Evolutionary conservation across 2,888 invertebrate genomes (phyloP).

Genomic region (Rhingia rostrata): DNA sequence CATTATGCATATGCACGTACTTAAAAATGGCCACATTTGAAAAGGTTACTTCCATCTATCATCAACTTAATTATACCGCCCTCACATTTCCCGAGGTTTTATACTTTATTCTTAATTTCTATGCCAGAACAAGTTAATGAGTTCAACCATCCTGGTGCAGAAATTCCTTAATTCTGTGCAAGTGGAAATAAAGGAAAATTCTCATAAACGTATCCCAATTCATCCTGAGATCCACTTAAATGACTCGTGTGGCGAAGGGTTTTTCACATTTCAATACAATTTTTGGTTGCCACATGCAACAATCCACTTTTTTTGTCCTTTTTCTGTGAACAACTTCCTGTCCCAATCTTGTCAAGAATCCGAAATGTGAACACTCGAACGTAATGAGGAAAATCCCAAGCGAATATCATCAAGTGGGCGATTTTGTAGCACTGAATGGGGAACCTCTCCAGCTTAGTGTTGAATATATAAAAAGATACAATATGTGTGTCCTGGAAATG

Average conservation of each 20-base stretch:
- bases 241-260: background rate
- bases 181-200: background rate
- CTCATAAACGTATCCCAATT: background rate
- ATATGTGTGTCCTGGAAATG: background rate
- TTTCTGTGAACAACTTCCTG: background rate
- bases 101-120: background rate
- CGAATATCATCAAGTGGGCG: constrained; percentile 14
- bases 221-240: background rate
- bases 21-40: too few relatives aligned
- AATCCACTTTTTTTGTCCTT: background rate
- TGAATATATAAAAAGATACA: background rate
- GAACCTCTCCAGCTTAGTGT: background rate
- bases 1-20: too few relatives aligned
- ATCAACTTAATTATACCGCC: background rate
- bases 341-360: background rate
- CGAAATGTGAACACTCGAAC: background rate
- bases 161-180: background rate
- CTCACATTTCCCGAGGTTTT: background rate
- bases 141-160: background rate
- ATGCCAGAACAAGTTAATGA: background rate
- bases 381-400: constrained; percentile 8
- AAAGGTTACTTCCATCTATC: too few relatives aligned
- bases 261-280: background rate
- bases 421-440: constrained; percentile 4
- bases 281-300: constrained; percentile 5